Evolutionary conservation across 2,888 invertebrate genomes (phyloP), one percentile per base, ranked within the genome.

Genomic region (Dyspetes luteomarginatus): DNA sequence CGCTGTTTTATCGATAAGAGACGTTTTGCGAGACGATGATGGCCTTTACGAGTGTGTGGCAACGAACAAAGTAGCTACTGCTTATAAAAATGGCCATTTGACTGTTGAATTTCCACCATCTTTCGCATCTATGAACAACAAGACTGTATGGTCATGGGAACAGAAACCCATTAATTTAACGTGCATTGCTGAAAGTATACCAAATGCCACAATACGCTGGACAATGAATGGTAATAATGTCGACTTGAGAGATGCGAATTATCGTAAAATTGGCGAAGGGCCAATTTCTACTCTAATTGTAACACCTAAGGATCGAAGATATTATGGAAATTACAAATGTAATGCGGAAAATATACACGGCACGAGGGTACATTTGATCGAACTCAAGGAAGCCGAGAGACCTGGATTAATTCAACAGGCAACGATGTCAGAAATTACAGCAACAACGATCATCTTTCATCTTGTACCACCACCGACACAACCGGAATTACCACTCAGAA

Each of bases 121-220:
- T 1, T 97, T 98, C 89, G 95, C 95, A 52, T 94, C 95, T 48
- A 94, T 94, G 90, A 94, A 94, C 92, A 94, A 95, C 41, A 93
- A 94, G 45, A 96, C 97, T 0, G 94, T 95, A 0, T 97, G 96
- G 95, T 96, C 96, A 36, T 98, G 98, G 98, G 95, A 96, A 62
- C 94, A 95, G 48, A 94, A 94, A 86, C 95, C 96, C 0, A 97
- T 96, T 1, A 98, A 98, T 91, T 93, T 98, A 4, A 97, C 96
- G 78, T 98, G 98, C 90, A 93, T 97, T 56, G 97, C 97, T n/a
- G 96, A 97, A 92, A 94, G 95, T 89, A 95, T 98, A 87, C 98
- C 98, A 2, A 98, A 98, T 90, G 98, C 98, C 0, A 98, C 98
- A 4, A 97, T 98, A 85, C 95, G 95, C 89, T 98, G 98, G 98